Evolutionary conservation across 2,888 invertebrate genomes (phyloP), one percentile per base, ranked within the genome.

Genomic region (Linyphia triangularis): DNA sequence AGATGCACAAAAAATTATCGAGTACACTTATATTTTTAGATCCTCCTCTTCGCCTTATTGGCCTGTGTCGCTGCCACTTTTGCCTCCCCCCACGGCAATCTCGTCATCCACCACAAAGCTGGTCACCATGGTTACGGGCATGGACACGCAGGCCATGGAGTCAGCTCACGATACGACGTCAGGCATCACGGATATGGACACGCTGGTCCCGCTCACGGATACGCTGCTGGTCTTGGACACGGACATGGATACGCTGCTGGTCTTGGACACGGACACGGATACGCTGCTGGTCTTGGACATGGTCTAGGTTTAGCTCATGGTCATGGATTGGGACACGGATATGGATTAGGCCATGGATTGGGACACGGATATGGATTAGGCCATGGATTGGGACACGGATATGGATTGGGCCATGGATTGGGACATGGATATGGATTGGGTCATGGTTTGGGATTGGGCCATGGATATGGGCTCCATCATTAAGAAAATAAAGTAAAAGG

Each of bases 101-200:
- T 88, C 4, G 88, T 88, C 4, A 88, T 88, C 13, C 88, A 88
- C 19, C 88, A 88, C 24, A 69, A 75, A 13, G 77, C 88, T 0
- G 75, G 75, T 19, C 88, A 88, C 61, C 70, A 85, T 33, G 85
- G 85, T 51, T 78, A 88, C 24, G 88, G 81, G 13, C 40, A 82
- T 67, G 75, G 77, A 2, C 40, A 72, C 16, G 81, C 75, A 16
- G 88, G 88, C 40, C 82, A 88, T 28, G 88, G 88, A 13, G 88
- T 88, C 10, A 88, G 88, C 88, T 37, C 82, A 16, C 57, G 88
- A 43, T 88, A 88, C 63, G 88, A 88, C 37, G 77, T 82, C 16
- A 75, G 88, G 63, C 70, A 77, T 22, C 77, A 82, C 16, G 81
- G 81, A n/a, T 69, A 69, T 24, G 85, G 79, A 19, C 51, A 79